Base-by-base conservation (phyloP, 2,888 invertebrate species). In the Trypoxylon attenuatum region DNA sequence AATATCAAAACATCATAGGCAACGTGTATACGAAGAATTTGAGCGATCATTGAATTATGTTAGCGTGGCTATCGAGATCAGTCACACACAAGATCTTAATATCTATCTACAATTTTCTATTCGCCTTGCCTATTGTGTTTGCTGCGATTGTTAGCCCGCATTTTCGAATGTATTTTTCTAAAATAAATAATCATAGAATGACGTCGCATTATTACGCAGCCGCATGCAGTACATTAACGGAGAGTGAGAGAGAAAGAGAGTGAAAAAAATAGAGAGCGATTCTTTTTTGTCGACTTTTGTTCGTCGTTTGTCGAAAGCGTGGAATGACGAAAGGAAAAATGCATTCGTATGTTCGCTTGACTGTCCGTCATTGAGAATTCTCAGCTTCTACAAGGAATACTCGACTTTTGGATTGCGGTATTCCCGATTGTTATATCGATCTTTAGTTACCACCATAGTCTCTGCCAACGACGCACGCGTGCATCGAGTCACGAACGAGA, bases 121-220 rank as follows among this genome's bases (percentile, higher is more conserved):
- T 45, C 19, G 42, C 50, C 54, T 57, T 70, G 57, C 55, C 66
- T 54, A 49, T 60, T 62, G 27, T 43, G 57, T 71, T 68, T 57
- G 16, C 41, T 33, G 27, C 61, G 53, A 69, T 56, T 64, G 61
- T 68, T 57, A 61, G 64, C 56, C 66, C 50, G 53, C 56, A 67
- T 61, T 69, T 71, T 70, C 71, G 53, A 61, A 71, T 67, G 64
- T 70, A 70, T 71, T 71, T 70, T 70, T 62, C 59, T 70, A 70
- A 71, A 62, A 70, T 62, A 59, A 69, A 69, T 61, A 67, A 66
- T 42, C 49, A 57, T 67, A 45, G 56, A 61, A 57, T 57, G 60
- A 60, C 33, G 22, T 43, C 47, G 23, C 47, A 59, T 53, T 61
- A 60, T 57, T 49, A 52, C 33, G 53, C 43, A 59, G 52, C 57